phyloP scores from a whole-genome alignment of 2,113 vertebrate genomes.

The Pachypanchax playfairii region DNA sequence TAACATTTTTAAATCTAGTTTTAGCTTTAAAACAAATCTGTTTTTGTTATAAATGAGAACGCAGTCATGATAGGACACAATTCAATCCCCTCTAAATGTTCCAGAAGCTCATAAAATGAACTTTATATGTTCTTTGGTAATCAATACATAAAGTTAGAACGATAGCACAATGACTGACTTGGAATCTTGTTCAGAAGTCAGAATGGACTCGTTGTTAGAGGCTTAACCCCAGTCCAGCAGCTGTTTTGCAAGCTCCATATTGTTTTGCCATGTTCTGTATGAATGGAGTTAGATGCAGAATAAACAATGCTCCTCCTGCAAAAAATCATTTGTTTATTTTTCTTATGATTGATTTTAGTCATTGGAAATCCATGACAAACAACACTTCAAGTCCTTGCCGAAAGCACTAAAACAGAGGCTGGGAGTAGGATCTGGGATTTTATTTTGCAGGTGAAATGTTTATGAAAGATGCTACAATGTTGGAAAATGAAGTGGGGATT shows the following conservation, averaged over 20 bases:
- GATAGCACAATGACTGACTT: conserved; percentile 43
- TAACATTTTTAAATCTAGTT: neutral
- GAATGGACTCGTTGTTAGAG: conserved; percentile 24
- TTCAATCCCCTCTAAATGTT: no score
- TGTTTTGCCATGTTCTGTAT: no score
- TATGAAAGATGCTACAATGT: neutral
- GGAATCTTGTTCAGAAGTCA: conserved; percentile 23
- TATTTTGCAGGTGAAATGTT: conserved; percentile 13
- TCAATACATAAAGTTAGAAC: no score
- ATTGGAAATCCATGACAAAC: conserved; percentile 31
- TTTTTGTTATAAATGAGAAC: conserved; percentile 5
- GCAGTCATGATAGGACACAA: conserved; percentile 1
- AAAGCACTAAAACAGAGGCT: conserved; percentile 22
- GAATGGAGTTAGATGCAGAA: conserved; percentile 26
- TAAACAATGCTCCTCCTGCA: conserved; percentile 44
- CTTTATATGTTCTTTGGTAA: no score
- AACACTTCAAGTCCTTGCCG: conserved; percentile 33
- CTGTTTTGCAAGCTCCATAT: neutral
- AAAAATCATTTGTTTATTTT: conserved; percentile 14
- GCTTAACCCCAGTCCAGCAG: conserved; percentile 29
- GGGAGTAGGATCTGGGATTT: conserved; percentile 4
- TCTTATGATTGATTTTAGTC: conserved; percentile 10
- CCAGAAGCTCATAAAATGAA: no score
- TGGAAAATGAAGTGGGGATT: neutral
- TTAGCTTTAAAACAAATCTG: neutral